A percentile compares a stretch with the other conserved stretches of the same genome.
Evolutionary conservation across 2,888 invertebrate genomes (phyloP).

Genomic region (Noctuana brunneofusca): DNA sequence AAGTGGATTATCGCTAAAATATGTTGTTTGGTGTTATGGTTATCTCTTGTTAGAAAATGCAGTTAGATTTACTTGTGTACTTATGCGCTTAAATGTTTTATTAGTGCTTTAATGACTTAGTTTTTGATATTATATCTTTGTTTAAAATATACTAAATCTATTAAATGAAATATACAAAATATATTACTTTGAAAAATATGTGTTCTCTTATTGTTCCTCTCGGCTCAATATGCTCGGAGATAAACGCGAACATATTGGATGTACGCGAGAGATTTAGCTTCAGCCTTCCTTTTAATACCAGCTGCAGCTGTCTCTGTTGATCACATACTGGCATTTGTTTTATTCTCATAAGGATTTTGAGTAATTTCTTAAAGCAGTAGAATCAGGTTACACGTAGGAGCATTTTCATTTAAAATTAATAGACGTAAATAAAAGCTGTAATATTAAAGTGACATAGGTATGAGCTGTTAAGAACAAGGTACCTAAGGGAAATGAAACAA

Average conservation of each 20-base stretch:
- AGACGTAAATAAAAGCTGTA: too few species aligned
- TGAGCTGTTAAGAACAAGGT: not conserved
- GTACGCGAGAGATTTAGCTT: constrained; percentile 21
- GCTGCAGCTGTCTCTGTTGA: constrained; percentile 24
- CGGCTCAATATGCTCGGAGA: constrained; percentile 19
- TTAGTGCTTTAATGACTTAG: too few species aligned
- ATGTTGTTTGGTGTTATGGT: not conserved
- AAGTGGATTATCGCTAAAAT: not conserved
- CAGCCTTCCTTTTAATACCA: constrained; percentile 22
- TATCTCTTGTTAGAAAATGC: too few species aligned
- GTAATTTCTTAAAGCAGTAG: not conserved
- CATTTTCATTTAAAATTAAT: not conserved
- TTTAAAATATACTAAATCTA: not conserved
- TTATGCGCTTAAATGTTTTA: too few species aligned
- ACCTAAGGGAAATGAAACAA: too few species aligned
- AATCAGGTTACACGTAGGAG: not conserved
- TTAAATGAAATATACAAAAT: not conserved
- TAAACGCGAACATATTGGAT: constrained; percentile 28
- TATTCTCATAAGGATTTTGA: constrained; percentile 5
- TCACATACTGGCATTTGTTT: constrained; percentile 8
- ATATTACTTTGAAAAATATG: not conserved
- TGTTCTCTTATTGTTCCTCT: constrained; percentile 3
- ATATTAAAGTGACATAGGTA: too few species aligned
- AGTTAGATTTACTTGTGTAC: too few species aligned
- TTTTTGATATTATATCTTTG: too few species aligned